These are phyloP conservation scores for Xestia ashworthii DNA, from an alignment of 2,888 invertebrate species.

Conservation along the genomic window DNA sequence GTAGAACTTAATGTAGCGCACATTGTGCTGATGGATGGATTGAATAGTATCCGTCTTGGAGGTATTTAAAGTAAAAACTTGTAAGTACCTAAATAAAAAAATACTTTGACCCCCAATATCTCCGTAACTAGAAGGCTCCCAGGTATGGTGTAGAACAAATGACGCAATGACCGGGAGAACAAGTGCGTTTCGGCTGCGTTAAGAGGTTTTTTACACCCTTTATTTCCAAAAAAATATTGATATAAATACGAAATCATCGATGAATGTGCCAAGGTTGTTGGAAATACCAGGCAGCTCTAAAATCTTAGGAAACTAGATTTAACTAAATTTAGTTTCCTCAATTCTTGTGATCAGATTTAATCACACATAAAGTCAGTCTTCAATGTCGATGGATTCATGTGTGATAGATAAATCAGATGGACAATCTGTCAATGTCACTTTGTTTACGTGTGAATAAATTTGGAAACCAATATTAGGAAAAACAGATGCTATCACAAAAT, in stretches of 20 bases:
- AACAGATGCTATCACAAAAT: background rate
- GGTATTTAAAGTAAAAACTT: no score
- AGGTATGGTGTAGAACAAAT: no score
- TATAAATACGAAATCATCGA: background rate
- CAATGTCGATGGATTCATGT: constrained; percentile 10
- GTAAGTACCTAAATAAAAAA: no score
- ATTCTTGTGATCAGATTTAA: background rate
- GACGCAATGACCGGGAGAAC: no score
- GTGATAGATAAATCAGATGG: background rate
- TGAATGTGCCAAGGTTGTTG: constrained; percentile 1
- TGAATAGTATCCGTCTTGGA: no score
- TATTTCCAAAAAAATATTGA: background rate
- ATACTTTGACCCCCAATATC: no score
- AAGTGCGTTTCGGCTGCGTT: no score
- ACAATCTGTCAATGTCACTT: constrained; percentile 3
- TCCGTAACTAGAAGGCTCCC: no score
- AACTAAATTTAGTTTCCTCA: background rate
- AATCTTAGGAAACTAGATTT: background rate
- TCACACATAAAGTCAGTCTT: background rate
- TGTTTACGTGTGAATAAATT: background rate
- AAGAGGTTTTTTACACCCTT: no score
- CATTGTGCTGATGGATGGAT: no score
- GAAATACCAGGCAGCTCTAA: background rate
- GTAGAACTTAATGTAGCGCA: no score
- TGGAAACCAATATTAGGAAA: no score